A percentile compares a stretch with the other conserved stretches of the same genome.
These are phyloP conservation scores for Cynodonichthys magdalenae DNA, from an alignment of 2,797 vertebrate species.

Conservation along the genomic window DNA sequence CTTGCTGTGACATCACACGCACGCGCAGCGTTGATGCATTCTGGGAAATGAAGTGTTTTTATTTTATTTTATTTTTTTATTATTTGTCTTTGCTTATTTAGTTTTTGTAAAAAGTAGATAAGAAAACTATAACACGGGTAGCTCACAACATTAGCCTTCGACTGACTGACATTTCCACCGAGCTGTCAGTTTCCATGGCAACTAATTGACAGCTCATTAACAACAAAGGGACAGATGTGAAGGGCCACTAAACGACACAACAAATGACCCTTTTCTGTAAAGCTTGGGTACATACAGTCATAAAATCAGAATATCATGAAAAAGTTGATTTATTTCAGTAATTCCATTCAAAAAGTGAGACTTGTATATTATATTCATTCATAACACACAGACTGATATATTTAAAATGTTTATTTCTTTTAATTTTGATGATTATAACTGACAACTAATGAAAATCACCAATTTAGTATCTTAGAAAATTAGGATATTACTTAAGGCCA, in stretches of 20 bases:
- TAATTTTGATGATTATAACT: no score
- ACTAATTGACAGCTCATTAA: constrained; percentile 20
- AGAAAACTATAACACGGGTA: not conserved
- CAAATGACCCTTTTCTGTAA: not conserved
- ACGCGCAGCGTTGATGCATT: constrained; percentile 44
- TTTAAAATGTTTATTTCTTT: no score
- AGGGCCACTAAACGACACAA: not conserved
- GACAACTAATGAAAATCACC: no score
- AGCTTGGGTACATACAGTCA: not conserved
- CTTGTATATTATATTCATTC: no score
- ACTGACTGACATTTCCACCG: not conserved
- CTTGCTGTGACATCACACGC: constrained; percentile 76
- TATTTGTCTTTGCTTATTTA: constrained; percentile 60
- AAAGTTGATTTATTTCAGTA: no score
- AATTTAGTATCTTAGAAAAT: no score
- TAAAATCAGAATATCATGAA: no score
- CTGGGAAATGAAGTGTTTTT: constrained; percentile 73
- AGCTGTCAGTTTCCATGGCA: constrained; percentile 25
- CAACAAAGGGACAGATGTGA: not conserved
- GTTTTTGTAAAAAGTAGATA: constrained; percentile 4
- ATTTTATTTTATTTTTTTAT: no score
- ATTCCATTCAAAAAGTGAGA: no score
- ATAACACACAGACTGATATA: no score
- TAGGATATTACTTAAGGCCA: no score
- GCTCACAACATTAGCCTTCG: not conserved